Conservation (phyloP, 2,888 invertebrate genomes). For the Drosophila ezoana region DNA sequence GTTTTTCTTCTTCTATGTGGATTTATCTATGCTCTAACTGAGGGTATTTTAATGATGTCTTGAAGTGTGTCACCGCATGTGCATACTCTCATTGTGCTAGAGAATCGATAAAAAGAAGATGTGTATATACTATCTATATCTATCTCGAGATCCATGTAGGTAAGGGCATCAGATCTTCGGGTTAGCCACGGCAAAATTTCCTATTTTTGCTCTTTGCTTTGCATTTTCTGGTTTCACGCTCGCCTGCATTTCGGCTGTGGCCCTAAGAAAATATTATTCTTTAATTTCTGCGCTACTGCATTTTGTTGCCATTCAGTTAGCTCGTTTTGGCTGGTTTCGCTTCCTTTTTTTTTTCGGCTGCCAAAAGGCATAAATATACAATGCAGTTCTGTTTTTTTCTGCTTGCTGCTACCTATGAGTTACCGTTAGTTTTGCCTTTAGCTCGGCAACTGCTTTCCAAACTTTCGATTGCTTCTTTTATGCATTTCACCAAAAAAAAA, state of each 20-base stretch:
- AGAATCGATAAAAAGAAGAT: too few relatives aligned
- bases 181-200: too few relatives aligned
- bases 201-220: conserved; percentile 5
- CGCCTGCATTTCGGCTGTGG: conserved; percentile 68
- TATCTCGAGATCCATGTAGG: not conserved
- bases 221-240: conserved; percentile 55
- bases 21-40: conserved; percentile 21
- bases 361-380: conserved; percentile 72
- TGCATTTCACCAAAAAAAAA: conserved; percentile 15
- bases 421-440: conserved; percentile 33
- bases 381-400: conserved; percentile 46
- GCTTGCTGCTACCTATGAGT: conserved; percentile 34
- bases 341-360: conserved; percentile 30
- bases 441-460: conserved; percentile 41
- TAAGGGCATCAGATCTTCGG: not conserved
- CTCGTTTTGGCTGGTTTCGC: not conserved
- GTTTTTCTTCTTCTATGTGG: conserved; percentile 34
- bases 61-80: not conserved
- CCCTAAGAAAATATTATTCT: conserved; percentile 77
- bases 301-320: conserved; percentile 38
- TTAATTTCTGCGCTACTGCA: conserved; percentile 75
- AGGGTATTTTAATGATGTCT: conserved; percentile 1
- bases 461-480: conserved; percentile 70
- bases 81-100: too few relatives aligned
- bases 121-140: too few relatives aligned